These are phyloP conservation scores for Sebastes trivittatus DNA, from an alignment of 2,797 vertebrate genomes.

Conservation along the genomic window DNA sequence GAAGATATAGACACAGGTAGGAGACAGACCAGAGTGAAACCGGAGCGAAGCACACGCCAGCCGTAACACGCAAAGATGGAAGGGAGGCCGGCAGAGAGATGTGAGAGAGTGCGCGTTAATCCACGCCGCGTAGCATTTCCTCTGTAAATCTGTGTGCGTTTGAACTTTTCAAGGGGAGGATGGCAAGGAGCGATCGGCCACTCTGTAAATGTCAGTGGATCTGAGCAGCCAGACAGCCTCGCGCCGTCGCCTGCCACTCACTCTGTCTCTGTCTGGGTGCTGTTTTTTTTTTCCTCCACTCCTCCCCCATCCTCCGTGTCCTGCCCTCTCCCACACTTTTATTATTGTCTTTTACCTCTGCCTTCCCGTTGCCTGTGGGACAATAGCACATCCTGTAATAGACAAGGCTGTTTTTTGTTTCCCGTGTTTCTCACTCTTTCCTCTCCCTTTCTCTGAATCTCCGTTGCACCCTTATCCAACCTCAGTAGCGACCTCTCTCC, in stretches of 20 bases:
- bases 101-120: constrained; percentile 64
- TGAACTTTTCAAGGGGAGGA: constrained; percentile 78
- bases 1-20: constrained; percentile 17
- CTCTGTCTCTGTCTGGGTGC: constrained; percentile 42
- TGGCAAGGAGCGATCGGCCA: constrained; percentile 65
- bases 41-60: constrained; percentile 24
- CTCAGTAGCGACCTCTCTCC: constrained; percentile 14
- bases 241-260: constrained; percentile 69
- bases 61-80: constrained; percentile 16
- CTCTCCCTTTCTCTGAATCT: constrained; percentile 13
- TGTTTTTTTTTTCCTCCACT: constrained; percentile 38
- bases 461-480: constrained; percentile 9
- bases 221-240: constrained; percentile 56
- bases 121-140: constrained; percentile 61
- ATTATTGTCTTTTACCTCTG: constrained; percentile 70
- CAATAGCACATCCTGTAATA: constrained; percentile 64
- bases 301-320: constrained; percentile 32
- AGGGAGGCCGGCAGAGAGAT: constrained; percentile 44
- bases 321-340: constrained; percentile 46
- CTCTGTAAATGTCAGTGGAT: constrained; percentile 82
- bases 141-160: constrained; percentile 66
- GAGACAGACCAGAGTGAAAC: constrained; percentile 15
- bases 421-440: constrained; percentile 4
- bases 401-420: constrained; percentile 36
- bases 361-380: constrained; percentile 55